Base-by-base conservation (phyloP, 2,113 vertebrate species). In the Poeciliopsis occidentalis region DNA sequence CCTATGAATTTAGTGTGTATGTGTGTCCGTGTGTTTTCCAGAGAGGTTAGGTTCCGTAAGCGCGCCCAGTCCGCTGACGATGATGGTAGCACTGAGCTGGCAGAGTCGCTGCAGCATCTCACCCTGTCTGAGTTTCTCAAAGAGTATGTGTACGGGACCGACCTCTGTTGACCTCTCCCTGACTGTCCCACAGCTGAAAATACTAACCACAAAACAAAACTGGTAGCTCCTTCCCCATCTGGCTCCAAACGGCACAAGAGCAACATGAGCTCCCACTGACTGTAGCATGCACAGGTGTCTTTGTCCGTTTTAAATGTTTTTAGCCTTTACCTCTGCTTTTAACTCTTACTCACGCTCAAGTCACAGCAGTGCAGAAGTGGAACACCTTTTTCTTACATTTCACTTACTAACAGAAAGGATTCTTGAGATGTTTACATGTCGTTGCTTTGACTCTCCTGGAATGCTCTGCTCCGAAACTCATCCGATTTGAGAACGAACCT, bases 61-160 rank as follows among this genome's bases (percentile, higher is more conserved):
- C 88, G 94, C 13, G 91, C 93, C 83, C 94, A 94, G 87, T 95
- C 95, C 60, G 94, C 94, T 13, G 95, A 95, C 12, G 93, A 95
- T 24, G 94, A 95, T 76, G 90, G 89, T 85, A 91, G 85, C 70
- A 79, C 88, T 82, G 94, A 93, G 80, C 88, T 94, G 91, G 83
- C 90, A 54, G 92, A 94, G 84, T 94, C 95, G 51, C 94, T 95
- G 69, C 93, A 94, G 64, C 95, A 95, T 77, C 94, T 95, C 88
- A 95, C 95, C 17, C 90, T 95, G 81, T 94, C 94, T 64, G 95
- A 95, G 90, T 95, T 95, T 90, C 94, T 95, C 84, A 95, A 95
- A 95, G 95, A 95, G 95, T 95, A 95, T 75, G 95, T 95, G 69
- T 11, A 66, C 5, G 30, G 64, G 61, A 75, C 64, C 24, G 7